These are phyloP conservation scores for Petaurus breviceps DNA, from an alignment of 2,113 vertebrate species.

Conservation along the genomic window DNA sequence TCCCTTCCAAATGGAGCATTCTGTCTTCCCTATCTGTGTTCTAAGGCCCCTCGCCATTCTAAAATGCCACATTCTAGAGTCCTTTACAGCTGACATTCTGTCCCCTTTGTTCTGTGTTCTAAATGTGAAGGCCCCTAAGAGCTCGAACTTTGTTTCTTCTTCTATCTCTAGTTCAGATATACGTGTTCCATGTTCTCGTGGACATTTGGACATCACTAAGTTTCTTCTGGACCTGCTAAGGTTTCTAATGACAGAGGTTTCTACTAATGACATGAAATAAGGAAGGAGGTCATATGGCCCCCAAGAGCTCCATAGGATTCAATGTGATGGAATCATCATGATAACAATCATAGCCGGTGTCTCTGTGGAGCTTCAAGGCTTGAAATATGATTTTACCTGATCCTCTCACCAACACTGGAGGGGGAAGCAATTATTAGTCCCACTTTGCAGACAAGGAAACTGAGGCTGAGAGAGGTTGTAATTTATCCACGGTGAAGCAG, in stretches of 20 bases:
- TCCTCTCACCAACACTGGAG: neutral
- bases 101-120: neutral
- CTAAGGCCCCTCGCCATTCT: neutral
- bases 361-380: neutral
- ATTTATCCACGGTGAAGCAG: neutral
- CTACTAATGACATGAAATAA: neutral
- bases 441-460: neutral
- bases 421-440: neutral
- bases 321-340: neutral
- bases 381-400: neutral
- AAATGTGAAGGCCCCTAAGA: neutral
- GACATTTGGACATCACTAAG: neutral
- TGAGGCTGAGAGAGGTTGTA: neutral
- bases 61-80: neutral
- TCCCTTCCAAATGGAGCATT: neutral
- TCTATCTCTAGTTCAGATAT: neutral
- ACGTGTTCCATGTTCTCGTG: neutral
- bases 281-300: neutral
- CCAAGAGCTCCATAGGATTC: neutral
- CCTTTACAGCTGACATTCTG: neutral
- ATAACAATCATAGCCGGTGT: neutral
- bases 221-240: neutral
- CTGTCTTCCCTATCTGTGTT: neutral
- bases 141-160: neutral
- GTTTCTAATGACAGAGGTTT: neutral